Evolutionary conservation across 2,113 vertebrate species (phyloP).

Genomic region (Furnarius figulus): DNA sequence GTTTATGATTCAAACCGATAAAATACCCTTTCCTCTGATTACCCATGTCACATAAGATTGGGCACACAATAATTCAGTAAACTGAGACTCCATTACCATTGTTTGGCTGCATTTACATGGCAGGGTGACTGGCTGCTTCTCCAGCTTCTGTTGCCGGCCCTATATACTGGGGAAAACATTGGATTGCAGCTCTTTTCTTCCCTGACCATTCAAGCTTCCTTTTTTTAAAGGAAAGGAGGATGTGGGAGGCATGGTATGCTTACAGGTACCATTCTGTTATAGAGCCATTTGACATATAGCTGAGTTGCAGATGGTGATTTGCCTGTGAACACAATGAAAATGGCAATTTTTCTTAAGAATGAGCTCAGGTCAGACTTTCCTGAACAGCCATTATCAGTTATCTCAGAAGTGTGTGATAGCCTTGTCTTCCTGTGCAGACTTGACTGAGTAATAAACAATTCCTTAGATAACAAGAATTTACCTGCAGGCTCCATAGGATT

Average conservation of each 20-base stretch:
- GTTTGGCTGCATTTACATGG: not conserved
- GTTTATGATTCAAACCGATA: not conserved
- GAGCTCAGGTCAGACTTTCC: not conserved
- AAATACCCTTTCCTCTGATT: not conserved
- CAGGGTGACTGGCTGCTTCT: not conserved
- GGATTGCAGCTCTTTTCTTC: not conserved
- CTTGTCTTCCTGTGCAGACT: not conserved
- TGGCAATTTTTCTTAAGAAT: not conserved
- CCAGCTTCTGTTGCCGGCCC: not conserved
- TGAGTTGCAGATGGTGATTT: not conserved
- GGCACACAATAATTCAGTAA: not conserved
- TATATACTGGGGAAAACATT: not conserved
- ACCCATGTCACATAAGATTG: not conserved
- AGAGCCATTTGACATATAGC: not conserved
- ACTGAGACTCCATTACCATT: not conserved
- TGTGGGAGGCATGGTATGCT: not conserved
- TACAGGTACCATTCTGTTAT: not conserved
- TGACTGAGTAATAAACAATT: not conserved
- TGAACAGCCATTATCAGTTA: not conserved
- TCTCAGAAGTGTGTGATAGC: not conserved
- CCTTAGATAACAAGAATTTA: conserved; percentile 31
- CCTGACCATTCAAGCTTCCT: not conserved
- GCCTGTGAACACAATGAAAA: not conserved
- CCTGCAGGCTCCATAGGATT: conserved; percentile 2
- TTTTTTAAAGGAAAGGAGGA: not conserved